Conservation (phyloP, 2,113 vertebrate species). For the Tetrax tetrax region DNA sequence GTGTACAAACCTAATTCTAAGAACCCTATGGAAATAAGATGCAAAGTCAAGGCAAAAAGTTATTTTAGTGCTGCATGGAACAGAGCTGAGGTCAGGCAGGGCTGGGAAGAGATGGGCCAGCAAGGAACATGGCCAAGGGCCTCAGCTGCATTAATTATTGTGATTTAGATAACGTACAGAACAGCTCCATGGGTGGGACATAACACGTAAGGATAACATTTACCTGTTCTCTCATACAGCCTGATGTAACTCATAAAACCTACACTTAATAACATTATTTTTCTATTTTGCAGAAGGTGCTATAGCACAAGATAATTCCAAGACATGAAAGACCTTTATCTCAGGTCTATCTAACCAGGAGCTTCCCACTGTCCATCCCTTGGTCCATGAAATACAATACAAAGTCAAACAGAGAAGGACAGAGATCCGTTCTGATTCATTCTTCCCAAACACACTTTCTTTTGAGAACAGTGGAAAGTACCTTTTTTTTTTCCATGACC, state of each 20-base stretch:
- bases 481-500: slow-evolving; percentile 68
- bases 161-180: background rate
- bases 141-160: fast-evolving
- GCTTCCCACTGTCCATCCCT: background rate
- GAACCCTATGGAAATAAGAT: background rate
- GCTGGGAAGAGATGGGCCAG: background rate
- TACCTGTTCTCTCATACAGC: background rate
- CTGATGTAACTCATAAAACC: too few relatives aligned
- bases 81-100: background rate
- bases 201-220: background rate
- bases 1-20: background rate
- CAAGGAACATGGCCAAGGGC: background rate
- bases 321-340: background rate
- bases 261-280: background rate
- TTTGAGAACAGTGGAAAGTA: slow-evolving; percentile 73
- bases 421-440: slow-evolving; percentile 72
- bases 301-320: background rate
- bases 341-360: background rate
- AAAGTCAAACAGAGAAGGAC: slow-evolving; percentile 21
- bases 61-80: background rate
- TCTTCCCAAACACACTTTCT: slow-evolving; percentile 76
- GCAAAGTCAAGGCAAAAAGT: background rate
- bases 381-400: background rate
- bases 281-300: background rate
- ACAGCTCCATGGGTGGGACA: fast-evolving